Evolutionary conservation across 2,113 vertebrate species (phyloP), one percentile per base, ranked within the genome.

Genomic region (Sorex araneus): DNA sequence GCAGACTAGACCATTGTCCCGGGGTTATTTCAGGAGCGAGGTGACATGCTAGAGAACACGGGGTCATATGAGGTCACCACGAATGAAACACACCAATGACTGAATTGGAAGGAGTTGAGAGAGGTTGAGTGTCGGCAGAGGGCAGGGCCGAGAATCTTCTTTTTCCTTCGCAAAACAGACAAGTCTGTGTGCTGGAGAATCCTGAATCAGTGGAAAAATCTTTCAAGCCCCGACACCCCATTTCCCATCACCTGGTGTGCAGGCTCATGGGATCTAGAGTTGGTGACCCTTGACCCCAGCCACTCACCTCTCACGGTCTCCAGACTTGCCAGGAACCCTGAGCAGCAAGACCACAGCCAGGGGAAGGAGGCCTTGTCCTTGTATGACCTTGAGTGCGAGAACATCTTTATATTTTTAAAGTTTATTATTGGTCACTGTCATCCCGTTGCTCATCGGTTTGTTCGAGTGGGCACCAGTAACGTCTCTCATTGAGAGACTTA

Each of bases 1-100:
- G 32, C 3, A 21, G 32, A 43, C 9, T 28, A 81, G 43, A 60
- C 0, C 6, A 15, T 73, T 2, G 0, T 54, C n/a, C 43, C 16
- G 2, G 9, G 27, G 47, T 21, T 3, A 11, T 57, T 18, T 28
- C 0, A 23, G 28, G 30, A 77, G n/a, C 21, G 34, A 75, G 32
- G 27, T 1, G 19, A 30, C 5, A 8, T 8, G 10, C 32, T 21
- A 0, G 1, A 30, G 70, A 19, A 10, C 27, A 10, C 0, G 2
- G 40, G 50, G 23, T 54, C 25, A 8, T 11, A 13, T 28, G 40
- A 87, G 69, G 63, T 25, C 30, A 43, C 15, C 6, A 18, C 0
- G n/a, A 66, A 19, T 8, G 30, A 57, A 47, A 27, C 40, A 50
- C 4, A 5, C 25, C 28, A 30, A 66, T 66, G 25, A 66, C 28